Evolutionary conservation across 2,888 invertebrate genomes (phyloP), one percentile per base, ranked within the genome.

Genomic region (Caenorhabditis macrosperma): DNA sequence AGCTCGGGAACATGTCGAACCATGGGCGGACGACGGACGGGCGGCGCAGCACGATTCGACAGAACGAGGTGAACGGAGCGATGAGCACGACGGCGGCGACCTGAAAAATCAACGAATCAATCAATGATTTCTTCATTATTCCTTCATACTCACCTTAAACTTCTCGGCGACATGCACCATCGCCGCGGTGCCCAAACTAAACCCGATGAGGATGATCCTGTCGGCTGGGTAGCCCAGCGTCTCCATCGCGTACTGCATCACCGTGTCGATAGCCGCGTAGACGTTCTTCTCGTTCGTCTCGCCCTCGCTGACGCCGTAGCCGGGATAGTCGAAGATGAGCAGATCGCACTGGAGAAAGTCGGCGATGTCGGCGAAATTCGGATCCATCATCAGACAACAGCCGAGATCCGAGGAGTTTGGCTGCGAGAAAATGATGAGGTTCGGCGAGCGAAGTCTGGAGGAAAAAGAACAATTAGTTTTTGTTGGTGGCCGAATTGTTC

Each of bases 371-470:
- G 82, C 85, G 63, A 84, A 82, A 46, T 85, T 85, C 30, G 85
- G 85, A 55, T 85, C 85, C 82, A 83, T 85, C 72, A 85, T 77
- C 15, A 85, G 72, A 33, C 83, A 84, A 41, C 78, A 69, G 10
- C 85, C 85, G 17, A 85, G 74, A 60, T 85, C 85, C 1, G 85
- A 84, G 10, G 80, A 80, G 48, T 85, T 85, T 20, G 85, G 85
- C 60, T 85, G 85, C 17, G 82, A 77, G 59, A 84, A 85, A 64
- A 85, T 82, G 24, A 85, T 80, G 20, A 85, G 78, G 24, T 78
- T 76, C 1, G 85, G 85, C 10, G 84, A 82, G 6, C 80, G 68
- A 15, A 55, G 66, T 57, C 75, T 78, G 46, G 5, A 54, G 33
- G 22, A n/a, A 57, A 60, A 20, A 7, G 22, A 54, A 24, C 4